These are phyloP conservation scores for Psilopogon haemacephalus DNA, from an alignment of 2,113 vertebrate genomes.

Conservation along the genomic window DNA sequence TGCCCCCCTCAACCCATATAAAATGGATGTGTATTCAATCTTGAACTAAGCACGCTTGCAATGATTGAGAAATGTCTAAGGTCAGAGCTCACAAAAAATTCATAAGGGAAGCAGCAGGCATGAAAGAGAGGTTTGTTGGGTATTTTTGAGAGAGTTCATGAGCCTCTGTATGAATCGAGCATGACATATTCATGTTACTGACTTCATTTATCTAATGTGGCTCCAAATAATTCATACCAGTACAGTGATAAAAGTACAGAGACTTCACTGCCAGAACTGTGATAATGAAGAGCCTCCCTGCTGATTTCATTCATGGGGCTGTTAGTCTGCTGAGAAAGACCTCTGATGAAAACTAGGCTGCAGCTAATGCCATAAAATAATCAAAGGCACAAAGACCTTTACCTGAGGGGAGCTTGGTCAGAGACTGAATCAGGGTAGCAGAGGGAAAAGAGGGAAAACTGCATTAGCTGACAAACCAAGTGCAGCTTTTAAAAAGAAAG, in stretches of 20 bases:
- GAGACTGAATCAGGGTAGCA: neutral
- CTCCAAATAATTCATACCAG: constrained; percentile 64
- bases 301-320: constrained; percentile 59
- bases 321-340: constrained; percentile 60
- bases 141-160: constrained; percentile 38
- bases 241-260: constrained; percentile 58
- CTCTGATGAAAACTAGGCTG: constrained; percentile 42
- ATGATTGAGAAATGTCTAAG: constrained; percentile 72
- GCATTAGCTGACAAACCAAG: neutral
- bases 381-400: constrained; percentile 62
- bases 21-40: constrained; percentile 69
- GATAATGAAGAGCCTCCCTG: constrained; percentile 70
- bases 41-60: constrained; percentile 52
- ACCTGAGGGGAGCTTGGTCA: constrained; percentile 31
- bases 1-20: constrained; percentile 35
- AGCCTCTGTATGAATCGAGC: constrained; percentile 52
- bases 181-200: constrained; percentile 66
- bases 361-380: constrained; percentile 62
- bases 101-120: constrained; percentile 65
- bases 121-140: constrained; percentile 10
- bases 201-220: constrained; percentile 61
- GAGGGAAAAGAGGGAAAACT: neutral
- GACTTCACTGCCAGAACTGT: constrained; percentile 47
- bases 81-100: constrained; percentile 71
- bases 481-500: constrained; percentile 4